Conservation (phyloP, 1,140 invertebrate genomes). For the Panagrolaimus sp. region DNA sequence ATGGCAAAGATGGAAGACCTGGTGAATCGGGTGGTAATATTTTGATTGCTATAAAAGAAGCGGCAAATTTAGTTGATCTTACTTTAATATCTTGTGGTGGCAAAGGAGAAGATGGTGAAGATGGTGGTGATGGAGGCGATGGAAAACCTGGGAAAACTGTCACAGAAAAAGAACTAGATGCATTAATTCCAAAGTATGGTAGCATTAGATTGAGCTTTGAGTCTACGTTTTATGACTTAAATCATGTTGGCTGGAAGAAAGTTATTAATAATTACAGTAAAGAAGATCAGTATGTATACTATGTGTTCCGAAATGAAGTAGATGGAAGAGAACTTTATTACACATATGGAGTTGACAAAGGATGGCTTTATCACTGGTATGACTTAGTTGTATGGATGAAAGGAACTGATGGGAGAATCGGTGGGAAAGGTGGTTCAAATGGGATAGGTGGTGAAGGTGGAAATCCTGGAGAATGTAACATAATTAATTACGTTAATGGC, state of each 20-base stretch:
- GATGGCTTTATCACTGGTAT: background rate
- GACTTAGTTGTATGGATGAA: background rate
- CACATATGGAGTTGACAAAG: background rate
- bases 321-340: background rate
- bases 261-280: background rate
- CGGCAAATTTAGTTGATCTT: background rate
- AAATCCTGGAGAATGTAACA: background rate
- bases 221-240: background rate
- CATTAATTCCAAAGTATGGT: background rate
- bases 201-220: too few relatives aligned
- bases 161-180: background rate
- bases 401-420: background rate
- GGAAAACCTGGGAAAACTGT: background rate
- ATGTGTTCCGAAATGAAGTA: background rate
- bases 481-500: background rate
- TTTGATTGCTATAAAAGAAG: background rate
- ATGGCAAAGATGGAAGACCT: background rate
- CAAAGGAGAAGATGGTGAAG: background rate
- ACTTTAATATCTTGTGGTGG: background rate
- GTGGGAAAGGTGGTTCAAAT: background rate
- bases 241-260: background rate
- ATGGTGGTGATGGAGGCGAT: background rate
- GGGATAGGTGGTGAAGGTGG: slow-evolving; percentile 1
- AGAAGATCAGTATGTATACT: background rate
- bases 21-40: background rate